A percentile compares a stretch with the other conserved stretches of the same genome.
Conservation (phyloP, 2,888 invertebrate genomes). For the Miltochrista miniata region DNA sequence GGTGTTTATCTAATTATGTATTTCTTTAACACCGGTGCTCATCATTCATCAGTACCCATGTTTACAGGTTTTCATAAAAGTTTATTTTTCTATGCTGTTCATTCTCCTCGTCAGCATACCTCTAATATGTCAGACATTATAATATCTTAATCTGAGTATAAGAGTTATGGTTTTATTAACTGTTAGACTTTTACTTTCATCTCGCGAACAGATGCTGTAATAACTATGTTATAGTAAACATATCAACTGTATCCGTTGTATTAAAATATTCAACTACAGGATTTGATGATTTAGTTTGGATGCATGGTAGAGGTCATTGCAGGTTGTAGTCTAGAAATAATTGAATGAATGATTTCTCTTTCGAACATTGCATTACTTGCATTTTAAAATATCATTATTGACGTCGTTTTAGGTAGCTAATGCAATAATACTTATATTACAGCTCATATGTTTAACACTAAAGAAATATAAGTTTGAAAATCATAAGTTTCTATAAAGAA, state of each 20-base stretch:
- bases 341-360: too few relatives aligned
- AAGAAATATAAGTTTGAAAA: too few relatives aligned
- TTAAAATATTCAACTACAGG: neutral
- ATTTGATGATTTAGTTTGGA: neutral
- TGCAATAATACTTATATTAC: too few relatives aligned
- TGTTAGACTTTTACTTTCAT: conserved; percentile 5
- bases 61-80: neutral
- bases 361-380: too few relatives aligned
- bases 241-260: neutral
- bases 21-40: neutral
- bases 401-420: too few relatives aligned
- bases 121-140: neutral
- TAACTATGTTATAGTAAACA: conserved; percentile 4
- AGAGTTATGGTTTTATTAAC: conserved; percentile 6
- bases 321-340: too few relatives aligned
- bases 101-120: neutral
- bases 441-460: too few relatives aligned
- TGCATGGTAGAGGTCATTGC: too few relatives aligned
- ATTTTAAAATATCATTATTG: too few relatives aligned
- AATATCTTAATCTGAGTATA: neutral
- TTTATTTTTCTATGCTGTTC: neutral
- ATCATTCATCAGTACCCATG: neutral
- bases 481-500: too few relatives aligned
- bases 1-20: neutral
- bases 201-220: conserved; percentile 7